phyloP scores from a whole-genome alignment of 2,888 invertebrate genomes.

The Podotricha telesiphe region DNA sequence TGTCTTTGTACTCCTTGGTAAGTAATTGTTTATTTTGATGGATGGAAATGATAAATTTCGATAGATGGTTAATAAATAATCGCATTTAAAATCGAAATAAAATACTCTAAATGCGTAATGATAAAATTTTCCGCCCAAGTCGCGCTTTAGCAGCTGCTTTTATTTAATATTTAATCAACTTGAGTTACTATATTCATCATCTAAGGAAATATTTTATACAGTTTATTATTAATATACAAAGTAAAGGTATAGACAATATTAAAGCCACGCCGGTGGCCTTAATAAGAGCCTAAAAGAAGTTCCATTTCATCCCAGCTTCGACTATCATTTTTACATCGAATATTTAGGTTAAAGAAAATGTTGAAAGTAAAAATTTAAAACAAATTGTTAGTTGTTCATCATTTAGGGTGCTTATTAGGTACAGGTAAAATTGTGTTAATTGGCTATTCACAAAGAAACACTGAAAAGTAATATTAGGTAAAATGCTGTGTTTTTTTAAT shows the following conservation, averaged over 20 bases:
- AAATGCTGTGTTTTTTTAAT: no score
- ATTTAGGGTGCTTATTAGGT: background rate
- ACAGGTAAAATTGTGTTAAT: background rate
- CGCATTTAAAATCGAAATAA: background rate
- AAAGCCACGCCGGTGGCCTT: background rate
- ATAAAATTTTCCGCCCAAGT: background rate
- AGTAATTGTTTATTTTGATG: no score
- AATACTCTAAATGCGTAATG: background rate
- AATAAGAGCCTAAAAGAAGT: background rate
- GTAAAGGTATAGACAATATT: background rate
- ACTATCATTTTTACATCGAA: background rate
- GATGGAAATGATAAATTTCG: no score
- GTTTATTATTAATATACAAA: conserved; percentile 9
- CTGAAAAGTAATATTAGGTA: background rate
- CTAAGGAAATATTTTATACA: background rate
- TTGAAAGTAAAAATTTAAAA: background rate
- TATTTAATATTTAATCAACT: background rate
- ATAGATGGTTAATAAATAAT: background rate
- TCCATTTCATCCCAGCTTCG: background rate
- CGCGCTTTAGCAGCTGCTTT: background rate
- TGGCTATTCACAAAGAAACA: background rate
- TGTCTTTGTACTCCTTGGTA: no score
- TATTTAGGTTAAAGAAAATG: conserved; percentile 5
- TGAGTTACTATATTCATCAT: background rate
- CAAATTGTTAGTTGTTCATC: background rate